Evolutionary conservation across 2,888 invertebrate species (phyloP).

Genomic region (Chrysolina haemoptera): DNA sequence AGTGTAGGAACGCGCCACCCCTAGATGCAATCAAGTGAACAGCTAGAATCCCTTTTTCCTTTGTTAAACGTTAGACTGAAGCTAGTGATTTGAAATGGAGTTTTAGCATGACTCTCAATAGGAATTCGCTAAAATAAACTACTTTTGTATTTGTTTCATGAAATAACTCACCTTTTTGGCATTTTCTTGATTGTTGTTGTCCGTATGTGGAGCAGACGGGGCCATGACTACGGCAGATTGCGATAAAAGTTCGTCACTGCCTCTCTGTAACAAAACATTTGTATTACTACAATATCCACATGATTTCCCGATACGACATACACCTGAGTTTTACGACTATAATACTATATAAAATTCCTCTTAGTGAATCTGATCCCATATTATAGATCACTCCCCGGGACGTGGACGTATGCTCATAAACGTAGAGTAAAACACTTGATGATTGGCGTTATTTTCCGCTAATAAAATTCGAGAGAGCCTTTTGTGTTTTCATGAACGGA

Average conservation of each 20-base stretch:
- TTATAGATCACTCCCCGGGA: not conserved
- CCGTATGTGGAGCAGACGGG: slow-evolving; percentile 90
- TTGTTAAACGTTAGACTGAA: too few species aligned
- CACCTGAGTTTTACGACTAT: not conserved
- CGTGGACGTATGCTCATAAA: slow-evolving; percentile 31
- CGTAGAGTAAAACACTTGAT: slow-evolving; percentile 38
- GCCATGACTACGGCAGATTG: slow-evolving; percentile 96
- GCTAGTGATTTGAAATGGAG: too few species aligned
- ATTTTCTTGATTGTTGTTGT: slow-evolving; percentile 92
- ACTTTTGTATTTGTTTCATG: too few species aligned
- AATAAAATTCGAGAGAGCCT: slow-evolving; percentile 44
- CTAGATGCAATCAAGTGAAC: too few species aligned
- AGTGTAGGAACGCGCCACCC: too few species aligned
- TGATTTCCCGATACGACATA: not conserved
- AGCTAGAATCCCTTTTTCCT: too few species aligned
- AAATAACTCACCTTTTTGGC: slow-evolving; percentile 89
- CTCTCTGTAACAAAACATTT: slow-evolving; percentile 81
- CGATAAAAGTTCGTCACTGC: slow-evolving; percentile 97
- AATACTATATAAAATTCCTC: slow-evolving; percentile 18
- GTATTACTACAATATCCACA: not conserved
- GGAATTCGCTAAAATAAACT: too few species aligned
- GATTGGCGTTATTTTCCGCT: slow-evolving; percentile 40
- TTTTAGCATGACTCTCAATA: too few species aligned
- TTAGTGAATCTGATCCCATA: slow-evolving; percentile 16
- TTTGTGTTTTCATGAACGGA: slow-evolving; percentile 46